Evolutionary conservation across 53 echinoderm and acorn worm genomes (phyloP).

Genomic region (Astropecten irregularis): DNA sequence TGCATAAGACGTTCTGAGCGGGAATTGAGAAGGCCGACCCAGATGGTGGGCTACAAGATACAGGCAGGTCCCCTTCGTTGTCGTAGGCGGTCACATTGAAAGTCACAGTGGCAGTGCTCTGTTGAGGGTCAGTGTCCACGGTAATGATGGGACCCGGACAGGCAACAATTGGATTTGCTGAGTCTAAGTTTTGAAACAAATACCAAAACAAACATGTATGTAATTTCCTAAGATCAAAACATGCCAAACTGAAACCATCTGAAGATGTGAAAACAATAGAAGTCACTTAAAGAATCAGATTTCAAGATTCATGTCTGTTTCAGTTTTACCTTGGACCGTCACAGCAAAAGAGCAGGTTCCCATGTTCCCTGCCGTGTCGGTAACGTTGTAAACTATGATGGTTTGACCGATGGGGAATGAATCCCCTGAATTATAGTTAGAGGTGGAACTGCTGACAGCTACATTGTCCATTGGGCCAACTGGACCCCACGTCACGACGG

Average conservation of each 20-base stretch:
- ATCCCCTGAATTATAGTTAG: neutral
- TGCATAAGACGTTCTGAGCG: neutral
- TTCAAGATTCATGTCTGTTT: too few species aligned
- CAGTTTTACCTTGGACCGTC: conserved; percentile 21
- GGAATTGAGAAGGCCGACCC: neutral
- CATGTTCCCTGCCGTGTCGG: conserved; percentile 20
- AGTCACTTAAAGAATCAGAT: too few species aligned
- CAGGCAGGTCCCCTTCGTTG: neutral
- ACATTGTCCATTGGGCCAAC: neutral
- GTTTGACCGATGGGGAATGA: conserved; percentile 22
- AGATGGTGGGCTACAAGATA: conserved; percentile 3
- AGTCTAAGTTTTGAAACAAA: too few species aligned
- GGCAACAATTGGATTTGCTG: neutral
- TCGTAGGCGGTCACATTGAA: neutral
- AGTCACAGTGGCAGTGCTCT: neutral
- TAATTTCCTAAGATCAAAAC: too few species aligned
- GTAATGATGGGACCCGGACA: neutral
- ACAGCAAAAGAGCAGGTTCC: conserved; percentile 35
- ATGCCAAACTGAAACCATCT: too few species aligned
- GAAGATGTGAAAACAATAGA: neutral
- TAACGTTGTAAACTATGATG: conserved; percentile 27
- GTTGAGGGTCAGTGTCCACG: neutral
- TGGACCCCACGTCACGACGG: neutral
- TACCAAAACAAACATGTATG: too few species aligned
- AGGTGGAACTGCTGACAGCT: neutral